phyloP scores from a whole-genome alignment of 2,797 vertebrate species.

The Linurgus olivaceus region DNA sequence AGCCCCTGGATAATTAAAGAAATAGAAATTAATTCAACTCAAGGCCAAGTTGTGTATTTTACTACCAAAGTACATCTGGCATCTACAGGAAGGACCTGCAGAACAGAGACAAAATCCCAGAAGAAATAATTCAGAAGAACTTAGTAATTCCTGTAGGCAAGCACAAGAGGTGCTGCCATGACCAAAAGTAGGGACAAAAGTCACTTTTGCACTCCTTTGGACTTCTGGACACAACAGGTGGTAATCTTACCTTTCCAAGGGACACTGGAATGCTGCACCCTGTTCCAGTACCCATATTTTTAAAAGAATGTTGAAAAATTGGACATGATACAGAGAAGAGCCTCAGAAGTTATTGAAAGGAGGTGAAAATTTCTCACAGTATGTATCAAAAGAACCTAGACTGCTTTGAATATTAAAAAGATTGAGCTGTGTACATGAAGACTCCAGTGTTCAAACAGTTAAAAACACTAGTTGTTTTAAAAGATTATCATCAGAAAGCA shows the following conservation, averaged over 20 bases:
- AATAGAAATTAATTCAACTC: neutral
- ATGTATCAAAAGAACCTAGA: neutral
- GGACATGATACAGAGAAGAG: neutral
- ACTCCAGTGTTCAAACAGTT: neutral
- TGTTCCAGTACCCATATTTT: neutral
- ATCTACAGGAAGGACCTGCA: neutral
- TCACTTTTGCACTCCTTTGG: neutral
- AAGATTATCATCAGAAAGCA: neutral
- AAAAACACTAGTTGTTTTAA: neutral
- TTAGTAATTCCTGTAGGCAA: neutral
- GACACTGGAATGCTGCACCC: neutral
- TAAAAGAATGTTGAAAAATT: neutral
- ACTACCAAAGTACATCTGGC: neutral
- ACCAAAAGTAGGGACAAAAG: neutral
- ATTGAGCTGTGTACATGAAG: neutral
- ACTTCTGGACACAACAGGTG: fast-evolving
- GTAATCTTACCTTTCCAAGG: neutral
- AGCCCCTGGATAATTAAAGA: neutral
- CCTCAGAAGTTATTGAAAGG: slow-evolving; percentile 3
- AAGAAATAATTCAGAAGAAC: neutral
- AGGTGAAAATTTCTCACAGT: neutral
- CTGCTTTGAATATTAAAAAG: neutral
- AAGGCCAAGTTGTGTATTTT: neutral
- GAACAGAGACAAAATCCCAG: neutral
- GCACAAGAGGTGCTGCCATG: neutral